Base-by-base conservation (phyloP, 2,113 vertebrate genomes). In the Oplegnathus fasciatus region DNA sequence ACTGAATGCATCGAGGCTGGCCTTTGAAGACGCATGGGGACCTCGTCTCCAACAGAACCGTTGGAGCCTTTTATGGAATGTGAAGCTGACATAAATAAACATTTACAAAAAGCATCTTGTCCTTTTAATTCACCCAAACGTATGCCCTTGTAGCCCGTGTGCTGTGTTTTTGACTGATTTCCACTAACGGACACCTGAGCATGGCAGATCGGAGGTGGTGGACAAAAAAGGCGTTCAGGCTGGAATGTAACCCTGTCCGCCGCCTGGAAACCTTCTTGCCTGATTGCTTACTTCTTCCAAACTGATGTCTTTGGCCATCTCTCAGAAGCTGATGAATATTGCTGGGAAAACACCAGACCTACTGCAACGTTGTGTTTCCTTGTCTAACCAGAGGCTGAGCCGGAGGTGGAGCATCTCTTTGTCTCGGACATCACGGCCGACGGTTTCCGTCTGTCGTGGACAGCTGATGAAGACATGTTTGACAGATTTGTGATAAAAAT, bases 401-500 rank as follows among this genome's bases (percentile, higher is more conserved):
- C 97, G 0, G 98, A 99, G 95, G 97, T 99, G 80, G 98, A 99
- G 94, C 97, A 99, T 93, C 97, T 99, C 75, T 95, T 97, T 91
- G 95, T 99, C 90, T 99, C 98, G 57, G 97, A 98, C 76, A 90
- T 96, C 67, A 97, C 96, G 2, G 94, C 96, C 1, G 95, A 97
- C 0, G 88, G 98, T 85, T 98, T 99, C 95, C 97, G 96, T 75
- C 94, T 99, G 75, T 97, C 98, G 22, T 99, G 98, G 98, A 96
- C 97, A 11, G 95, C 97, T 1, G 97, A 98, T 28, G 97, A 98
- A 0, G 97, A 96, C 80, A 86, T 96, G 92, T 99, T 99, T 93
- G 97, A 98, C 94, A 96, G 95, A 90, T 99, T 98, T 95, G 94
- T 97, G 88, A 96, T 99, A 94, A 98, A 97, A 96, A 95, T 99